Base-by-base conservation (phyloP, 2,888 invertebrate genomes). In the Oxyteleia sp. region DNA sequence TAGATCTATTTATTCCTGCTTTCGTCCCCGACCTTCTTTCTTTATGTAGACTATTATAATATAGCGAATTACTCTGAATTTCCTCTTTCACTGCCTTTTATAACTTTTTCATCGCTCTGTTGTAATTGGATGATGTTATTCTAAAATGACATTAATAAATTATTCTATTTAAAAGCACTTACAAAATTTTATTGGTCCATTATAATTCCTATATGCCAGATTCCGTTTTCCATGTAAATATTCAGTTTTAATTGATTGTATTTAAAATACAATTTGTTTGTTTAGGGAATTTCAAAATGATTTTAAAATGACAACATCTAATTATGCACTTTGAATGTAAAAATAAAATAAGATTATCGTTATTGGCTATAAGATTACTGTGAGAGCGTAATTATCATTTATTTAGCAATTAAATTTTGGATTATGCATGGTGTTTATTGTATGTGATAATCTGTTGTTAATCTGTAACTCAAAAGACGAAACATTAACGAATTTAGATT, bases 31-130 rank as follows among this genome's bases (percentile, higher is more conserved):
- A 82, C 69, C 69, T 78, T 78, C 71, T 76, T 82, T 76, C 71
- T 78, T 66, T 78, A 66, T 69, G 72, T 76, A 76, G 63, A 82
- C 82, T 82, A 72, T 82, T 82, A 71, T 82, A 82, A 68, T 81
- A 81, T 81, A 74, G 74, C 61, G 74, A 81, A 81, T 74, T 81
- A 61, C 71, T 81, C 71, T 64, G 26, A 81, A 81, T 66, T 81
- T 23, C 53, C 38, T 74, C 61, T 81, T 81, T 74, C 66, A 61
- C 61, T 80, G 66, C 45, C 74, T 68, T 74, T 68, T 55, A 68
- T 74, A 74, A 74, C 74, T 81, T 61, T 74, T 81, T 66, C 63
- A 72, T 79, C 64, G 59, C 72, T 68, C 45, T 74, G 47, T 81
- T 71, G 47, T 81, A 81, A 80, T 80, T 72, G 29, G 74, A 80